phyloP scores from a whole-genome alignment of 2,113 vertebrate species.

The Thryonomys swinderianus region DNA sequence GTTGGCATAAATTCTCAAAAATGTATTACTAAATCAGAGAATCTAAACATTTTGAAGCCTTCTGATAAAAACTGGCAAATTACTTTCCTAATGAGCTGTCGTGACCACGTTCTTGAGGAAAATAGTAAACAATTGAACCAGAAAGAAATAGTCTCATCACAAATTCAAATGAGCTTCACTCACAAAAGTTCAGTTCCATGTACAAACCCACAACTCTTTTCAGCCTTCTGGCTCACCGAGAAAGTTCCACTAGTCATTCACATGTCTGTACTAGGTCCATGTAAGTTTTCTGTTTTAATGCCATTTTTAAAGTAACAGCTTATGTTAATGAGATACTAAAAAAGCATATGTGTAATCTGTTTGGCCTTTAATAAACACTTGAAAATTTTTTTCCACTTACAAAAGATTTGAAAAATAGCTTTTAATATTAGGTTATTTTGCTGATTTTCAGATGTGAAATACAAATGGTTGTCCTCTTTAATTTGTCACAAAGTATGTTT shows the following conservation, averaged over 20 bases:
- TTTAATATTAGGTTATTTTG: slow-evolving; percentile 77
- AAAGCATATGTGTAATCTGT: neutral
- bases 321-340: neutral
- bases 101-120: slow-evolving; percentile 66
- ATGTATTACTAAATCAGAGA: slow-evolving; percentile 48
- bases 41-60: slow-evolving; percentile 64
- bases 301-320: slow-evolving; percentile 16
- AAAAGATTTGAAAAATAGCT: slow-evolving; percentile 55
- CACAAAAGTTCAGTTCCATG: slow-evolving; percentile 54
- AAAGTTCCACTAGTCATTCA: slow-evolving; percentile 56
- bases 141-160: slow-evolving; percentile 70
- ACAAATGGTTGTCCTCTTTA: slow-evolving; percentile 63
- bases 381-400: slow-evolving; percentile 4
- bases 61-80: slow-evolving; percentile 75
- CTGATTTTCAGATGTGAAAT: slow-evolving; percentile 75
- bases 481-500: slow-evolving; percentile 81
- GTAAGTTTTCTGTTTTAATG: slow-evolving; percentile 27
- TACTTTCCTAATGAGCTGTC: slow-evolving; percentile 78
- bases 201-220: slow-evolving; percentile 15
- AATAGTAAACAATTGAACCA: slow-evolving; percentile 77
- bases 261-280: neutral
- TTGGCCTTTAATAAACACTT: slow-evolving; percentile 21
- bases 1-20: slow-evolving; percentile 53
- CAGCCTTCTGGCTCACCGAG: slow-evolving; percentile 19
- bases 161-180: slow-evolving; percentile 69